Evolutionary conservation across 2,113 vertebrate species (phyloP).

Genomic region (Leptobrachium leishanense): DNA sequence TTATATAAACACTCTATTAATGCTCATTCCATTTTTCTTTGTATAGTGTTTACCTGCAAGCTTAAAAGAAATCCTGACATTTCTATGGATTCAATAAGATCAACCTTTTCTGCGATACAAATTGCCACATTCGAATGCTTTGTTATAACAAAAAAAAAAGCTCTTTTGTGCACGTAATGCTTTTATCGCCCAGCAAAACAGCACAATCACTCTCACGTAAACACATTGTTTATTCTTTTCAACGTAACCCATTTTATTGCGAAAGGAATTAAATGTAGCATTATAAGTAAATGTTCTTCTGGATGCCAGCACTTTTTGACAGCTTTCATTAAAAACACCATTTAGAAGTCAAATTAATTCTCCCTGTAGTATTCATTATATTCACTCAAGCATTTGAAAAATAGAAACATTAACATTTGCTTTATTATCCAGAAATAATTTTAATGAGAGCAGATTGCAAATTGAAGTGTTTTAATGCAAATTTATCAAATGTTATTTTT

Average conservation of each 20-base stretch:
- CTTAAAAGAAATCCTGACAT: too few species aligned
- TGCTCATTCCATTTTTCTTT: too few species aligned
- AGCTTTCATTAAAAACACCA: constrained; percentile 34
- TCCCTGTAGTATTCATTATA: constrained; percentile 53
- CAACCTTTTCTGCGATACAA: too few species aligned
- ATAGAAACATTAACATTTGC: constrained; percentile 61
- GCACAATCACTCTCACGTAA: background rate
- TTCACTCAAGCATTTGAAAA: constrained; percentile 58
- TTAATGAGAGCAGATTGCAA: constrained; percentile 60
- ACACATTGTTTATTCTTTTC: background rate
- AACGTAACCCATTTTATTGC: constrained; percentile 10
- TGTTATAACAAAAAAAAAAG: background rate
- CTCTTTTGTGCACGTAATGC: background rate
- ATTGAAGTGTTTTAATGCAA: constrained; percentile 52
- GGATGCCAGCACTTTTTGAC: constrained; percentile 12
- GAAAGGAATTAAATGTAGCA: background rate
- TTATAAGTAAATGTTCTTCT: constrained; percentile 24
- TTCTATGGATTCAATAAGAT: too few species aligned
- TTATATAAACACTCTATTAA: too few species aligned
- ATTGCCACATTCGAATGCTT: background rate
- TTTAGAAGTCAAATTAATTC: constrained; percentile 58
- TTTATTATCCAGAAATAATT: constrained; percentile 62
- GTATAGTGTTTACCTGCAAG: too few species aligned
- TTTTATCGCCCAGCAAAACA: background rate
- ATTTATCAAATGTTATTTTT: constrained; percentile 14